Evolutionary conservation across 2,113 vertebrate species (phyloP).

Genomic region (Fregetta grallaria): DNA sequence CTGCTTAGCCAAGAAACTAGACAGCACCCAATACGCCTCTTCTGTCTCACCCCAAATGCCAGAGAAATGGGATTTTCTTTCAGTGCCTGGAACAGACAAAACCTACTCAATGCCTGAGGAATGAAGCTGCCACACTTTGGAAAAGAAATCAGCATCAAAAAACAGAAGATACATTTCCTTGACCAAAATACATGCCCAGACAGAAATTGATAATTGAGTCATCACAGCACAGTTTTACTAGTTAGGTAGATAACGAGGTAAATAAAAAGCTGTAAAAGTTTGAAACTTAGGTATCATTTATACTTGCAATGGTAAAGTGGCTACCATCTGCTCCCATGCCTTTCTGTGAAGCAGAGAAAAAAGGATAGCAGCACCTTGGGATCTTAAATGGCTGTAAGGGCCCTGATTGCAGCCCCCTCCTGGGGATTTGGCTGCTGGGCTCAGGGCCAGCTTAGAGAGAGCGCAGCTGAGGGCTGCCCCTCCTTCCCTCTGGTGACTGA

Average conservation of each 20-base stretch:
- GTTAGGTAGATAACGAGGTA: not conserved
- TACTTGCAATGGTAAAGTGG: not conserved
- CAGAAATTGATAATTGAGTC: not conserved
- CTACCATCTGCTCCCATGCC: not conserved
- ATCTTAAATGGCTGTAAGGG: not conserved
- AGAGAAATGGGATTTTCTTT: not conserved
- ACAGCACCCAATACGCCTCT: not conserved
- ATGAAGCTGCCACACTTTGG: not conserved
- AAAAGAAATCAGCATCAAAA: not conserved
- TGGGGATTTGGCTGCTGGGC: not conserved
- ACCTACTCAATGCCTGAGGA: not conserved
- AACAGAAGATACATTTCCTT: not conserved
- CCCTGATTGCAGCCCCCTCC: not conserved
- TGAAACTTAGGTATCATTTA: not conserved
- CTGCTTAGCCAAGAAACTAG: not conserved
- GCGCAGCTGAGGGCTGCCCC: not conserved
- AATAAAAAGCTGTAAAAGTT: not conserved
- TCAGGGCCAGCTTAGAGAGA: not conserved
- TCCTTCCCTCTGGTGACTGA: not conserved
- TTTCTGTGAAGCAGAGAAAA: not conserved
- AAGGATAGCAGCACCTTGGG: not conserved
- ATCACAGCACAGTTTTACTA: not conserved
- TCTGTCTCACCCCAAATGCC: not conserved
- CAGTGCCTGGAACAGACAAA: not conserved
- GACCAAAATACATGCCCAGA: not conserved